Conservation (phyloP, 2,113 vertebrate genomes). For the Passer domesticus region DNA sequence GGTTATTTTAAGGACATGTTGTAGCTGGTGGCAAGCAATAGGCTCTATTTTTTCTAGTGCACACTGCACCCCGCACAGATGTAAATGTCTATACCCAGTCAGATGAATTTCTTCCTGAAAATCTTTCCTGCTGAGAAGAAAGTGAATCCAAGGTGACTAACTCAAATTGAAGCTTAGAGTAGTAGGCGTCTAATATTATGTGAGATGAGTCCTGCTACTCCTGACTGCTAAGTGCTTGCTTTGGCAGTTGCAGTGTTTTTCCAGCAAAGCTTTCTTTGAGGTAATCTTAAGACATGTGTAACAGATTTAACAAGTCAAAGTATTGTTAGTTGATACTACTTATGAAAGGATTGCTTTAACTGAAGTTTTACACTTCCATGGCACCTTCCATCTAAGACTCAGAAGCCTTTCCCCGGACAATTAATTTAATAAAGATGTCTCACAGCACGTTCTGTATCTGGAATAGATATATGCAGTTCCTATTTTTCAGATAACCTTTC, state of each 20-base stretch:
- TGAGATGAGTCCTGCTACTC: constrained; percentile 38
- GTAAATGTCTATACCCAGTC: background rate
- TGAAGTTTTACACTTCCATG: background rate
- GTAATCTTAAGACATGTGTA: constrained; percentile 36
- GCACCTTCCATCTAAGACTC: background rate
- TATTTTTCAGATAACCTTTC: constrained; percentile 22
- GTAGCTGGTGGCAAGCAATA: background rate
- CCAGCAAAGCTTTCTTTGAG: constrained; percentile 47
- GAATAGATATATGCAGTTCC: background rate
- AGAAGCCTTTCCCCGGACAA: background rate
- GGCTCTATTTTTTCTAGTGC: background rate
- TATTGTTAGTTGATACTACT: constrained; percentile 35
- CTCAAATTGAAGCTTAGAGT: constrained; percentile 4
- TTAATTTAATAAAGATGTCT: constrained; percentile 24
- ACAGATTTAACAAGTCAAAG: constrained; percentile 47
- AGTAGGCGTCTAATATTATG: constrained; percentile 23
- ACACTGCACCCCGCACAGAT: background rate
- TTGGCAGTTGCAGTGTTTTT: constrained; percentile 55
- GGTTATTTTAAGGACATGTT: background rate
- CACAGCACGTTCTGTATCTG: background rate
- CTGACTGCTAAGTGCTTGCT: constrained; percentile 25
- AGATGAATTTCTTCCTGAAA: constrained; percentile 53
- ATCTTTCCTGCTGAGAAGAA: constrained; percentile 20
- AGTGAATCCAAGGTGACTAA: constrained; percentile 45
- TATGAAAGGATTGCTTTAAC: constrained; percentile 19